These are phyloP conservation scores for Scytalopus superciliaris DNA, from an alignment of 2,113 vertebrate genomes.

Conservation along the genomic window DNA sequence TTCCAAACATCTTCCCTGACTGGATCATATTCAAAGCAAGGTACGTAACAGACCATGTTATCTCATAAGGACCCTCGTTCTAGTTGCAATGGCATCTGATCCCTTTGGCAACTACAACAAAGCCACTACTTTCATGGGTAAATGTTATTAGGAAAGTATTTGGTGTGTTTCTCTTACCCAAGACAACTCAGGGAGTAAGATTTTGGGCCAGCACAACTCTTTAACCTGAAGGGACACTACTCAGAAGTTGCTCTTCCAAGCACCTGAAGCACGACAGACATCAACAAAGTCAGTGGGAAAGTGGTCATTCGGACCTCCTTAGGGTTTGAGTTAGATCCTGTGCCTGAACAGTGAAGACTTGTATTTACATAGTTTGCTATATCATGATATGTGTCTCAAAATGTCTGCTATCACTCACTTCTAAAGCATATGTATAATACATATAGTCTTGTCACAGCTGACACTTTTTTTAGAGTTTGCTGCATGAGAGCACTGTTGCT, in stretches of 20 bases:
- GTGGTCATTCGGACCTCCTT: not conserved
- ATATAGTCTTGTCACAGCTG: constrained; percentile 28
- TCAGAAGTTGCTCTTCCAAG: not conserved
- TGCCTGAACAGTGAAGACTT: not conserved
- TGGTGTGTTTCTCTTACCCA: not conserved
- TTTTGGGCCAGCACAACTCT: not conserved
- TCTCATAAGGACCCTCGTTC: not conserved
- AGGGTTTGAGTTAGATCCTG: not conserved
- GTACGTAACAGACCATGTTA: accelerated
- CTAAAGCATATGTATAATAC: not conserved
- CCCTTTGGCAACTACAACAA: not conserved
- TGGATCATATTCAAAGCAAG: not conserved
- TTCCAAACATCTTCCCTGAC: not conserved
- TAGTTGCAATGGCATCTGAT: not conserved
- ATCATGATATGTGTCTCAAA: constrained; percentile 30
- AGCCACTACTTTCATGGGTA: not conserved
- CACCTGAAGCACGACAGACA: not conserved
- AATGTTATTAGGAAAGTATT: not conserved
- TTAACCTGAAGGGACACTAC: not conserved
- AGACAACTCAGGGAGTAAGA: not conserved
- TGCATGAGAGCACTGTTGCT: constrained; percentile 4
- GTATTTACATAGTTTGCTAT: constrained; percentile 9
- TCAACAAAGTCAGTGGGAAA: not conserved
- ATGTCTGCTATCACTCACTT: constrained; percentile 40
- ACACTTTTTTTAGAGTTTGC: constrained; percentile 45